Base-by-base conservation (phyloP, 2,888 invertebrate species). In the Lampropteryx suffumata region DNA sequence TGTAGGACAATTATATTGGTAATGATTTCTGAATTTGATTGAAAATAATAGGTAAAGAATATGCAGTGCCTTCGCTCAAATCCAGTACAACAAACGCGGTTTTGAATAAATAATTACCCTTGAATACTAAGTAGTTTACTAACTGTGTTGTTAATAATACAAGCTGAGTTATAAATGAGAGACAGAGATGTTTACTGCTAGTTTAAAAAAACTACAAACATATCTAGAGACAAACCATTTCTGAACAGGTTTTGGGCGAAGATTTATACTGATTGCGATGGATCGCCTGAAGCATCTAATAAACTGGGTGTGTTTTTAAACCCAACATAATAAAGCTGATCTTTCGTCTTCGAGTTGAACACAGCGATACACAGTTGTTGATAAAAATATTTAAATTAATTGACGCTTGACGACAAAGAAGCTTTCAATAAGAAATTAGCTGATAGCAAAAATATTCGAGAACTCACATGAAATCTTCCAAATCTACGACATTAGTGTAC, bases 401-500 rank as follows among this genome's bases (percentile, higher is more conserved):
- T n/a, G n/a, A n/a, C n/a, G n/a, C n/a, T n/a, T 17, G 17, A 3
- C 4, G 17, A 17, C 4, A 17, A 3, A 17, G 3, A 9, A 33
- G 7, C 21, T 21, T 14, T 5, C 12, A 14, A 13, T 9, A 26
- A 32, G 10, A 30, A 36, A 27, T 17, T 27, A 35, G 8, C 21
- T 41, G 4, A 30, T 0, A 32, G 7, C 3, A 41, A 42, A 61
- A 29, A 14, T 26, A 41, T 4, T n/a, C 12, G 26, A 27, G 28
- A 39, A 93, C 94, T 94, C 83, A 94, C 94, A 94, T 94, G 79
- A 94, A 94, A 82, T 94, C 94, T 77, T 94, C 94, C 64, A 94
- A 92, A 77, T 94, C 94, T 42, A 93, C 92, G 55, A 93, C 88
- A 59, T 91, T 90, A 0, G 93, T 92, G 68, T 92, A 94, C 65